Conservation (phyloP, 1,140 invertebrate species). For the Orchesella cincta region DNA sequence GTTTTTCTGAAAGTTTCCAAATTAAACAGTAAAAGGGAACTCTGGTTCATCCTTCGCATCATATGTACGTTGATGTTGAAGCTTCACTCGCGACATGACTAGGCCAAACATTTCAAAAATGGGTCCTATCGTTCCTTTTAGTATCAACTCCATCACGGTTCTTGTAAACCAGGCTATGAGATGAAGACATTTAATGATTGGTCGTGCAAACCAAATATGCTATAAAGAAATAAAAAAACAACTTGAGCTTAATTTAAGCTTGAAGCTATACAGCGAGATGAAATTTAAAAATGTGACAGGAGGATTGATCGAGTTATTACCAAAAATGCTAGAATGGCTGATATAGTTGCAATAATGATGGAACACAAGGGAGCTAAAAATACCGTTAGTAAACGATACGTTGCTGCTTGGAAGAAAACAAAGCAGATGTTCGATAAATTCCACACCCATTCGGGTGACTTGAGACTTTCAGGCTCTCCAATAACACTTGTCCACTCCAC, state of each 20-base stretch:
- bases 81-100: background rate
- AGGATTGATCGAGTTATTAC: background rate
- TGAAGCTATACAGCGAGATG: background rate
- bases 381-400: constrained; percentile 1
- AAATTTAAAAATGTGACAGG: constrained; percentile 8
- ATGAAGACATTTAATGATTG: constrained; percentile 16
- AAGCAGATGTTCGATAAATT: background rate
- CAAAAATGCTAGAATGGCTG: constrained; percentile 12
- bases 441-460: constrained; percentile 23
- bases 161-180: background rate
- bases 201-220: constrained; percentile 23
- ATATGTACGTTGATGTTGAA: constrained; percentile 10
- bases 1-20: no score
- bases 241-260: background rate
- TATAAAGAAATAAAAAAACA: constrained; percentile 10
- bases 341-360: background rate
- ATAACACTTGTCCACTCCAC: background rate
- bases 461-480: constrained; percentile 12
- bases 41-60: constrained; percentile 15
- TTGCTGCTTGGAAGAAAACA: constrained; percentile 21
- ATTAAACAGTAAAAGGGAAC: constrained; percentile 13
- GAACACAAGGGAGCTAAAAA: background rate
- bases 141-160: background rate
- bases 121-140: constrained; percentile 24
- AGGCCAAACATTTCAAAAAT: constrained; percentile 22